Conservation (phyloP, 2,113 vertebrate genomes). For the Eleginops maclovinus region DNA sequence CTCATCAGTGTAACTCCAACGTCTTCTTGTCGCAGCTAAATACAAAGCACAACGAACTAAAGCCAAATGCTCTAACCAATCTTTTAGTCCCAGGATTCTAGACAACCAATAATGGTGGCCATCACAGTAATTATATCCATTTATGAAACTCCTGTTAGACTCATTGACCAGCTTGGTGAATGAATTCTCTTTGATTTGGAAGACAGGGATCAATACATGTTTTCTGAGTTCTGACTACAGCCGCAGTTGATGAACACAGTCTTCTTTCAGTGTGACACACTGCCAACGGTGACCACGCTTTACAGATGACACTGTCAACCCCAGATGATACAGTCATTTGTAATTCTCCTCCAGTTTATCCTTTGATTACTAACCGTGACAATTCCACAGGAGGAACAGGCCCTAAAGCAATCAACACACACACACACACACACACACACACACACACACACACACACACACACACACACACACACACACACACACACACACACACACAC, state of each 20-base stretch:
- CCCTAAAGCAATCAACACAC: slow-evolving; percentile 64
- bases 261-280: slow-evolving; percentile 31
- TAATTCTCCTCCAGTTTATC: slow-evolving; percentile 67
- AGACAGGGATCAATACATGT: slow-evolving; percentile 34
- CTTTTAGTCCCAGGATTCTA: too few species aligned
- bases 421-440: too few species aligned
- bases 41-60: too few species aligned
- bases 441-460: too few species aligned
- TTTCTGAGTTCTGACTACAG: slow-evolving; percentile 8
- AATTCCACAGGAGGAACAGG: slow-evolving; percentile 62
- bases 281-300: slow-evolving; percentile 20
- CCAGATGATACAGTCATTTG: slow-evolving; percentile 40
- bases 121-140: not conserved
- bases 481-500: too few species aligned
- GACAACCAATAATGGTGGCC: too few species aligned
- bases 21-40: too few species aligned
- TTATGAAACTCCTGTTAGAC: not conserved
- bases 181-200: slow-evolving; percentile 26
- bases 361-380: slow-evolving; percentile 64
- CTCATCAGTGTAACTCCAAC: too few species aligned
- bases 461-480: too few species aligned
- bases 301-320: slow-evolving; percentile 25
- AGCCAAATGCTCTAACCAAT: too few species aligned
- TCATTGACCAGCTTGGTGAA: slow-evolving; percentile 10
- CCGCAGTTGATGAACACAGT: slow-evolving; percentile 21